Evolutionary conservation across 2,888 invertebrate species (phyloP), one percentile per base, ranked within the genome.

Genomic region (Eilema griseolum): DNA sequence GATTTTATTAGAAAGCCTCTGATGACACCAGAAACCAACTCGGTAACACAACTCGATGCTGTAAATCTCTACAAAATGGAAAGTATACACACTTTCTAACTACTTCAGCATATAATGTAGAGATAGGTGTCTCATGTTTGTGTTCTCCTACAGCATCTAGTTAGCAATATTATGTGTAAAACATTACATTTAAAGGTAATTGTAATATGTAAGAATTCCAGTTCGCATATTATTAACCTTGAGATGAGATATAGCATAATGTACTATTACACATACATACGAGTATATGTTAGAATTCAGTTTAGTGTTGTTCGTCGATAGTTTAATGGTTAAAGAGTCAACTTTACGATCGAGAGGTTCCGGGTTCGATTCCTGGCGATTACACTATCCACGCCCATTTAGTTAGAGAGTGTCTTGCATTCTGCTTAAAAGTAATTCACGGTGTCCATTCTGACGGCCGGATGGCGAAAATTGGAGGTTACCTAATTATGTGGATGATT

Each of bases 1-100:
- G 85, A 85, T 87, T 88, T 89, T 87, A 83, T 87, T 92, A 92
- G 91, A 93, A 92, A 93, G 92, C 86, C 83, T 72, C 78, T 81
- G 83, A 87, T 82, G 89, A 90, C 85, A 92, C 85, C 83, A 85
- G 88, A 91, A 86, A 89, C 89, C 83, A 78, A 52, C 52, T 81
- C 70, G 76, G 77, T 81, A 78, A 74, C 82, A 82, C 78, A 84
- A 84, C 87, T 88, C 84, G 81, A 88, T 80, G 81, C 84, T 86
- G 85, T 88, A 89, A 92, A 89, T 91, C 88, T 89, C 83, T 74
- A 76, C 80, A 78, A 81, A 89, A 84, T 87, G 87, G 88, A 90
- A 91, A 89, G 86, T 86, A 16, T 16, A 86, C 89, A 86, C 83
- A 85, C 86, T 91, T 91, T 90, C 89, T 83, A 88, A 81, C 82